Conservation (phyloP, 1,140 invertebrate species). For the Cherax quadricarinatus region DNA sequence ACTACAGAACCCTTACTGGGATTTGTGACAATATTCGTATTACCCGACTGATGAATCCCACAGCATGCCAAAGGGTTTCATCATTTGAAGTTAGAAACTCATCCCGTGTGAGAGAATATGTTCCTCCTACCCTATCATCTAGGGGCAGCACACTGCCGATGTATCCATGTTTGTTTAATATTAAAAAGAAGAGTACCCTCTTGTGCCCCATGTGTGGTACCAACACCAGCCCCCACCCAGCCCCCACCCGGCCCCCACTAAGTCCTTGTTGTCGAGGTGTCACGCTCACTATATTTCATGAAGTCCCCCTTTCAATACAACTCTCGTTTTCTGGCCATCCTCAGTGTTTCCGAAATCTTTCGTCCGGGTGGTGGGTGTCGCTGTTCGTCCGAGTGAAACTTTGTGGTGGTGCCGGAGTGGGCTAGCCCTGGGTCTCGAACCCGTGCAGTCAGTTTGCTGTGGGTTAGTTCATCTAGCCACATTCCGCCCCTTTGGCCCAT, state of each 20-base stretch:
- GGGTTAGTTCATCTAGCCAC: slow-evolving; percentile 52
- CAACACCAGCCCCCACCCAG: neutral
- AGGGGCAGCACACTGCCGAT: too few relatives aligned
- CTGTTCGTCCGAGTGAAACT: neutral
- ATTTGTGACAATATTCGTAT: too few relatives aligned
- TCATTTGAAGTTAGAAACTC: too few relatives aligned
- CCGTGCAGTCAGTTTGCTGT: slow-evolving; percentile 48
- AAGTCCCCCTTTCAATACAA: slow-evolving; percentile 46
- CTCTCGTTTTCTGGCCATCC: neutral
- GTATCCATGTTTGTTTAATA: too few relatives aligned
- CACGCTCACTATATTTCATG: slow-evolving; percentile 58
- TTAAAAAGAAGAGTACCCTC: too few relatives aligned
- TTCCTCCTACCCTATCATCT: too few relatives aligned
- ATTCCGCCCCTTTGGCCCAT: slow-evolving; percentile 54
- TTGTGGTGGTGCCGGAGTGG: neutral
- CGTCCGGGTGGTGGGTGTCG: neutral
- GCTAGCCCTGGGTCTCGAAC: neutral
- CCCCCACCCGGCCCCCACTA: neutral
- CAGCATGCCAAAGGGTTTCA: too few relatives aligned
- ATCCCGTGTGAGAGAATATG: too few relatives aligned
- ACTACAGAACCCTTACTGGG: too few relatives aligned
- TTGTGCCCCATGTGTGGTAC: too few relatives aligned
- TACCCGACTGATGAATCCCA: too few relatives aligned
- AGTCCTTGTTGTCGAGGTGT: slow-evolving; percentile 46
- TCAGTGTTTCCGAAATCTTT: slow-evolving; percentile 9